These are phyloP conservation scores for Acrossocheilus wenchowensis DNA, from an alignment of 2,797 vertebrate genomes.

Conservation along the genomic window DNA sequence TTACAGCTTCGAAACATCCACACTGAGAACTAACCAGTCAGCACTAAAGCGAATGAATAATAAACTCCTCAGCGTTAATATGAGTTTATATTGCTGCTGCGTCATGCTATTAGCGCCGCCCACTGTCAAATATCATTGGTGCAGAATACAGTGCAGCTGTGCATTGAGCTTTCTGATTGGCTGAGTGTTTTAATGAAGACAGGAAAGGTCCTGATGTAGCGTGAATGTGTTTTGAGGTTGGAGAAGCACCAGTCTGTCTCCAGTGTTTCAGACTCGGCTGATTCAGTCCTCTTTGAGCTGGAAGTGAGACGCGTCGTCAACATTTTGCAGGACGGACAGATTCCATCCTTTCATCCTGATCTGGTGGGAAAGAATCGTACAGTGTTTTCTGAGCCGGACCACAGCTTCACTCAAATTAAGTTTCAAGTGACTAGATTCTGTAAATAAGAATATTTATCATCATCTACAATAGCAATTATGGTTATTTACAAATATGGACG, in stretches of 20 bases:
- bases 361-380: constrained; percentile 50
- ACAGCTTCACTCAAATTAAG: constrained; percentile 24
- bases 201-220: neutral
- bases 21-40: neutral
- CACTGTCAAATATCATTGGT: neutral
- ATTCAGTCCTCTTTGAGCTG: no score
- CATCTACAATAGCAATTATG: neutral
- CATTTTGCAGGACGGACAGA: constrained; percentile 64
- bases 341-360: constrained; percentile 66
- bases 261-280: no score
- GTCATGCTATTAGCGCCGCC: neutral
- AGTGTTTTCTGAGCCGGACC: constrained; percentile 45
- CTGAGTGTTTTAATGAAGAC: neutral
- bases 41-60: neutral
- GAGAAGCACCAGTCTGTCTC: constrained; percentile 69
- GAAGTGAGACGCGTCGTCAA: constrained; percentile 52
- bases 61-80: neutral
- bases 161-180: neutral
- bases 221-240: neutral
- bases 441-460: neutral
- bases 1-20: neutral
- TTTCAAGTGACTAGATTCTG: constrained; percentile 57
- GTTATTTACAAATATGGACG: no score
- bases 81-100: neutral
- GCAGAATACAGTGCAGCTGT: neutral